Conservation (phyloP, 2,888 invertebrate species). For the Cryptus armator region DNA sequence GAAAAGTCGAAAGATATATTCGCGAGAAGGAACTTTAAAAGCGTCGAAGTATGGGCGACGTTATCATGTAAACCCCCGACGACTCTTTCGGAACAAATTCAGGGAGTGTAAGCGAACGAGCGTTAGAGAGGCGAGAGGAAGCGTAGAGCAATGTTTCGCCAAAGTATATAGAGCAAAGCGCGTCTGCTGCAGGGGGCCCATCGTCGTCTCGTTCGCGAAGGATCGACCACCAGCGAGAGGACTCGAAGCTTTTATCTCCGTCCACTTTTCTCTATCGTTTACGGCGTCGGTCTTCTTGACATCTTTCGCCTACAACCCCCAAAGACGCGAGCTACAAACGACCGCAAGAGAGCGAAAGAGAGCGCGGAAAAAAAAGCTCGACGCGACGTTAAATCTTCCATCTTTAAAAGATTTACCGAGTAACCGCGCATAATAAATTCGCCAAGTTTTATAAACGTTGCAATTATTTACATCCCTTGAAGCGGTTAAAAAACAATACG, state of each 20-base stretch:
- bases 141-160: constrained; percentile 13
- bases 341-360: not conserved
- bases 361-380: not conserved
- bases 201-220: constrained; percentile 4
- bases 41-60: not conserved
- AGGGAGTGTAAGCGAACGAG: constrained; percentile 30
- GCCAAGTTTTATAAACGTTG: constrained; percentile 42
- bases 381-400: constrained; percentile 5
- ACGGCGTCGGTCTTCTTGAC: not conserved
- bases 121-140: not conserved
- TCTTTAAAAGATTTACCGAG: constrained; percentile 41
- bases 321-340: constrained; percentile 17
- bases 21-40: constrained; percentile 8
- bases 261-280: not conserved
- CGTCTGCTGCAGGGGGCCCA: not conserved
- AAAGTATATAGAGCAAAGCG: constrained; percentile 3
- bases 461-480: constrained; percentile 21
- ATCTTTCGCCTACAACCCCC: not conserved
- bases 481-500: not conserved
- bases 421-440: constrained; percentile 43
- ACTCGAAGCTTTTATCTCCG: constrained; percentile 33
- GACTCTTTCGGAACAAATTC: constrained; percentile 24
- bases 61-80: constrained; percentile 44
- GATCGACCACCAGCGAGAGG: constrained; percentile 17
- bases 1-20: not conserved